Evolutionary conservation across 2,113 vertebrate genomes (phyloP).

Genomic region (Anthoscopus minutus): DNA sequence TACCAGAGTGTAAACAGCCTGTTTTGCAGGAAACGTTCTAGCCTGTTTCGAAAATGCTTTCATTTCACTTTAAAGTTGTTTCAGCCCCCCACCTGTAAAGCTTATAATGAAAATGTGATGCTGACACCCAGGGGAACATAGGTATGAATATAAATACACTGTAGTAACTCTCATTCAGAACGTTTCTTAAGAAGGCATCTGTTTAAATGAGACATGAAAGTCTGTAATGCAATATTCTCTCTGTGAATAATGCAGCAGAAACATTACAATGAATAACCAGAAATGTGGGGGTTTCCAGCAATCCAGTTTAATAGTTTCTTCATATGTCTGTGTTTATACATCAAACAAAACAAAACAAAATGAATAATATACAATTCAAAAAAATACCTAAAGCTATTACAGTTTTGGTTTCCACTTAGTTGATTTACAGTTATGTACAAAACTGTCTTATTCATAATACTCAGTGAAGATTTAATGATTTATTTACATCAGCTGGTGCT

Average conservation of each 20-base stretch:
- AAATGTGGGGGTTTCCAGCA: background rate
- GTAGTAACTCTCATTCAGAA: background rate
- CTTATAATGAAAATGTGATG: background rate
- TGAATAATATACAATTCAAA: background rate
- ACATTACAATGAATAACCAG: background rate
- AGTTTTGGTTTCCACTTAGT: background rate
- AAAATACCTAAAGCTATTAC: background rate
- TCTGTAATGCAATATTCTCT: background rate
- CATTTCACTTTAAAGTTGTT: background rate
- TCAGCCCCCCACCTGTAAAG: background rate
- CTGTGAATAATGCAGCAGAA: background rate
- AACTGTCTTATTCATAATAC: background rate
- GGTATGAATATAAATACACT: background rate
- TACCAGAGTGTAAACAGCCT: background rate
- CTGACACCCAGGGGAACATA: background rate
- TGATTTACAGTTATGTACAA: conserved; percentile 26
- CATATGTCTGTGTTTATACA: conserved; percentile 32
- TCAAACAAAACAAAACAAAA: conserved; percentile 4
- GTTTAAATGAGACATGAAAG: background rate
- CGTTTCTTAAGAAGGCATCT: background rate
- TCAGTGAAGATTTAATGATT: background rate
- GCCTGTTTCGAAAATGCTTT: background rate
- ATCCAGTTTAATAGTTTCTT: conserved; percentile 49
- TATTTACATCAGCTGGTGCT: conserved; percentile 16
- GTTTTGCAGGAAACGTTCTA: background rate